phyloP scores from a whole-genome alignment of 2,888 invertebrate genomes.

The Pteria penguin region DNA sequence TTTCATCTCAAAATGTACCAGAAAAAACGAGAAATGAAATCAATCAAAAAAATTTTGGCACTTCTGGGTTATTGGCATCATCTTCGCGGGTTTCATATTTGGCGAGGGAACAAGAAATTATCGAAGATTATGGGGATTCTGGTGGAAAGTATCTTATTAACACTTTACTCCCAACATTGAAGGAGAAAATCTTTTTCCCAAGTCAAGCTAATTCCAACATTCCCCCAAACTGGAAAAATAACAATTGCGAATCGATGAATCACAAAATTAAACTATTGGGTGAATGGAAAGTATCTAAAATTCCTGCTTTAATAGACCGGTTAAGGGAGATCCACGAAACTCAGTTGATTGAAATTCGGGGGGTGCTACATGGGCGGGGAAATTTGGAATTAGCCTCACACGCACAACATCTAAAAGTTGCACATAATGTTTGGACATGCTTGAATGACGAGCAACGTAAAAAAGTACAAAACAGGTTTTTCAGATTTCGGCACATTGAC shows the following conservation, averaged over 20 bases:
- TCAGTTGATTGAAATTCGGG: conserved; percentile 24
- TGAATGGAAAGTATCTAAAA: conserved; percentile 32
- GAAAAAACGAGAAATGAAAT: conserved; percentile 16
- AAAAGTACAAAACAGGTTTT: neutral
- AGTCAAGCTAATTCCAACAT: conserved; percentile 11
- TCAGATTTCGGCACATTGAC: neutral
- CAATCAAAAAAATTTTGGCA: conserved; percentile 8
- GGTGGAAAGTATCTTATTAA: conserved; percentile 14
- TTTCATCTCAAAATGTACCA: conserved; percentile 7
- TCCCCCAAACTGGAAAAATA: conserved; percentile 28
- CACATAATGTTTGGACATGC: conserved; percentile 5
- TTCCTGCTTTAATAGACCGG: conserved; percentile 23
- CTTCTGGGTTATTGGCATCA: conserved; percentile 2
- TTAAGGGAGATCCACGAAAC: conserved; percentile 17
- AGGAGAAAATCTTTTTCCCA: conserved; percentile 19
- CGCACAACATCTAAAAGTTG: neutral
- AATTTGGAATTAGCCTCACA: conserved; percentile 4
- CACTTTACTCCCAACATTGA: conserved; percentile 23
- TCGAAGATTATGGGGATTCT: conserved; percentile 13
- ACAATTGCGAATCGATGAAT: conserved; percentile 29
- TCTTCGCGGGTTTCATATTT: conserved; percentile 12
- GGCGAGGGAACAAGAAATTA: conserved; percentile 22
- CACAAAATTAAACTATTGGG: conserved; percentile 25
- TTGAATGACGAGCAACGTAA: conserved; percentile 24
- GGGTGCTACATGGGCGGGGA: conserved; percentile 26